These are phyloP conservation scores for Psettodes erumei DNA, from an alignment of 2,113 vertebrate species.

Conservation along the genomic window DNA sequence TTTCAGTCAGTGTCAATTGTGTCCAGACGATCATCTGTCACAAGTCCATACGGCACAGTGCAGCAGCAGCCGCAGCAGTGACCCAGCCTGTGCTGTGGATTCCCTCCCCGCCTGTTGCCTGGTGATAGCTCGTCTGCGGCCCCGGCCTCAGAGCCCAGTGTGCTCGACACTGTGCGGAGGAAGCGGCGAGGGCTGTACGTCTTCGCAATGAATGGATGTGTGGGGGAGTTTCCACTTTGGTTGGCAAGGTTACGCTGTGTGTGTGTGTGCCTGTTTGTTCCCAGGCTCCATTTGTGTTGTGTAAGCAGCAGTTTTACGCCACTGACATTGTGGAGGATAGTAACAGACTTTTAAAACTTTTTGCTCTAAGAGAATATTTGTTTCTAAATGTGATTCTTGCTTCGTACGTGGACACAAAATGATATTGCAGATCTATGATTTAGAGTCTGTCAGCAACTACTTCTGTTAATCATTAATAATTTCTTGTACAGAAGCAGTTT, in stretches of 20 bases:
- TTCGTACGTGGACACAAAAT: background rate
- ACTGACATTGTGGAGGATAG: conserved; percentile 12
- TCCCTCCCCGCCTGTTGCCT: conserved; percentile 76
- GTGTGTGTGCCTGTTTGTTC: conserved; percentile 53
- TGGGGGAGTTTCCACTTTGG: conserved; percentile 68
- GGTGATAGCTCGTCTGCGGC: conserved; percentile 66
- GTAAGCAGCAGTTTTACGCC: conserved; percentile 48
- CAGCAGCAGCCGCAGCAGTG: conserved; percentile 43
- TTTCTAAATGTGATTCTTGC: background rate
- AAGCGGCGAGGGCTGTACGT: conserved; percentile 54
- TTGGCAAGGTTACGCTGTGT: conserved; percentile 57
- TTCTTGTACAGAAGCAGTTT: background rate
- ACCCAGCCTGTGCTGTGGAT: conserved; percentile 44
- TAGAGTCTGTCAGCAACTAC: background rate
- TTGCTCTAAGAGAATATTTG: conserved; percentile 7
- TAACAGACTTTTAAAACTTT: background rate
- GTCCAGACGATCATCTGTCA: conserved; percentile 47
- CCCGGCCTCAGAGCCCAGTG: conserved; percentile 46
- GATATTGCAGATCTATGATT: background rate
- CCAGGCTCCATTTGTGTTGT: conserved; percentile 45
- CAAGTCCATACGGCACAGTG: conserved; percentile 29
- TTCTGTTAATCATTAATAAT: background rate
- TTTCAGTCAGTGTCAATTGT: conserved; percentile 22
- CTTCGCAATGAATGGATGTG: conserved; percentile 68
- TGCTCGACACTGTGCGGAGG: conserved; percentile 61